These are phyloP conservation scores for Papilio elwesi DNA, from an alignment of 2,888 invertebrate genomes.

Conservation along the genomic window DNA sequence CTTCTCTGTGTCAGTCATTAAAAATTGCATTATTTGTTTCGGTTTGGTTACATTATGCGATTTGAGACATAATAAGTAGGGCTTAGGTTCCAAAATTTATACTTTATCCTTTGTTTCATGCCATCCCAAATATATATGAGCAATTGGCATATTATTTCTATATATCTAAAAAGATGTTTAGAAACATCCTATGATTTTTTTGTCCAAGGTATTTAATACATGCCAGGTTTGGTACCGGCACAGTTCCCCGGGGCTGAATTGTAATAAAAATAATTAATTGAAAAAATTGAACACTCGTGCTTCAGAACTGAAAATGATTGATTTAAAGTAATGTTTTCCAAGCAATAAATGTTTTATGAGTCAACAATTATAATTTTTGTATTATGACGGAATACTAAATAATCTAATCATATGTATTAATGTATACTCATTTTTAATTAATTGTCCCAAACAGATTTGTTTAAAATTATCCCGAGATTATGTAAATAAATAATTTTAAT, in stretches of 20 bases:
- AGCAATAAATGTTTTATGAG: neutral
- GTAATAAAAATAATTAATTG: neutral
- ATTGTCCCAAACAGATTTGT: neutral
- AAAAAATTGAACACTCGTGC: neutral
- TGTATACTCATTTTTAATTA: neutral
- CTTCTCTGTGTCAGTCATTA: neutral
- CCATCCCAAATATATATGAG: too few relatives aligned
- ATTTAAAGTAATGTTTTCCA: neutral
- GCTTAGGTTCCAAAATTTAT: too few relatives aligned
- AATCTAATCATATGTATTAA: neutral
- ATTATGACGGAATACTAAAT: neutral
- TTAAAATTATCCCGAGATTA: neutral
- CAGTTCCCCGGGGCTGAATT: slow-evolving; percentile 14
- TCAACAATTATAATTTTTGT: neutral
- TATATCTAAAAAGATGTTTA: neutral
- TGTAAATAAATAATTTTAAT: neutral
- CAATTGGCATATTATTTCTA: neutral
- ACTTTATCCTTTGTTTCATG: too few relatives aligned
- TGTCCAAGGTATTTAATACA: neutral
- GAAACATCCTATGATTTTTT: neutral
- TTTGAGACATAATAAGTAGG: too few relatives aligned
- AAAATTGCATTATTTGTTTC: neutral
- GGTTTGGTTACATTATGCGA: neutral
- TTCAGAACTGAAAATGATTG: neutral
- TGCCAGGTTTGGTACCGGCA: neutral